A percentile compares a stretch with the other conserved stretches of the same genome.
phyloP scores from a whole-genome alignment of 2,113 vertebrate species.

The Tachuris rubrigastra region DNA sequence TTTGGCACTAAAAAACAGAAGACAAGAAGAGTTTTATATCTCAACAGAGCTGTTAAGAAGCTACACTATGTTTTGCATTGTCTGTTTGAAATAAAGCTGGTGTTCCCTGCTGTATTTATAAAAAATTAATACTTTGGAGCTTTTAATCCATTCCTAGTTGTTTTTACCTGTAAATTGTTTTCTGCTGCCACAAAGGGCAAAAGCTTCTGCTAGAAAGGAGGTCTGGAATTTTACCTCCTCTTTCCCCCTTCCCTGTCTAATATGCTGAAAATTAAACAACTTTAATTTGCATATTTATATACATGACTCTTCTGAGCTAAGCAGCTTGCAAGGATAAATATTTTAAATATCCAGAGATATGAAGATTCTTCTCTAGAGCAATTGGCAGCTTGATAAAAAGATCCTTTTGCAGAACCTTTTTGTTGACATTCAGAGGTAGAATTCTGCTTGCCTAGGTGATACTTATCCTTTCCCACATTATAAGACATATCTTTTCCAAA shows the following conservation, averaged over 20 bases:
- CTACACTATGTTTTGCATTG: background rate
- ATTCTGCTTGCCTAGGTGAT: background rate
- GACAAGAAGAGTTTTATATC: background rate
- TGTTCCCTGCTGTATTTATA: background rate
- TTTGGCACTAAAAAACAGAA: background rate
- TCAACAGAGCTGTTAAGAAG: background rate
- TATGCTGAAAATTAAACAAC: background rate
- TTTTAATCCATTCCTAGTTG: background rate
- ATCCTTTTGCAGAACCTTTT: background rate
- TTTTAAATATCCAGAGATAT: constrained; percentile 1
- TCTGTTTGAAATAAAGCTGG: background rate
- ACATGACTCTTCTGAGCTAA: background rate
- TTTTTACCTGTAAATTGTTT: background rate
- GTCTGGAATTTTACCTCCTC: background rate
- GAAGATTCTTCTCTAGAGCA: background rate
- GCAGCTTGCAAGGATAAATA: constrained; percentile 26
- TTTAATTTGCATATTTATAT: background rate
- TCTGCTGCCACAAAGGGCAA: background rate
- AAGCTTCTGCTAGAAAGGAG: background rate
- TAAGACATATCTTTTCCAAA: background rate
- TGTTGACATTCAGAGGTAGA: background rate
- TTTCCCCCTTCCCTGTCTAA: background rate
- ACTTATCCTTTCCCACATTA: background rate
- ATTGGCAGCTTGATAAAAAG: background rate
- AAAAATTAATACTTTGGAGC: background rate